phyloP scores from a whole-genome alignment of 2,797 vertebrate genomes.

The Meda fulgida region DNA sequence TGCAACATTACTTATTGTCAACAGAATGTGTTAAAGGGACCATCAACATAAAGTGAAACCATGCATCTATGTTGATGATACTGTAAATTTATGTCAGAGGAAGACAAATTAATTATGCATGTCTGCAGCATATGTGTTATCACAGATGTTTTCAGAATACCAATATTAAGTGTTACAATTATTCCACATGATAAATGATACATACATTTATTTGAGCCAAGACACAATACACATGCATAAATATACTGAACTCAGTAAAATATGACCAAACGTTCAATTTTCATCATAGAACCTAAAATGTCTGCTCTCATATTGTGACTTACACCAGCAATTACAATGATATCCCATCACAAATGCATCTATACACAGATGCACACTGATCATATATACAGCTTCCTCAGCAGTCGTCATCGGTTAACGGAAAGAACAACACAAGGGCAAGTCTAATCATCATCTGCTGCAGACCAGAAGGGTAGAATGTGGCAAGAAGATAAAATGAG shows the following conservation, averaged over 20 bases:
- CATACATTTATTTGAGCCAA: not conserved
- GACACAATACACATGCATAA: not conserved
- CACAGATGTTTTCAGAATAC: not conserved
- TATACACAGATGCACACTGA: not conserved
- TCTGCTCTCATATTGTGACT: slow-evolving; percentile 12
- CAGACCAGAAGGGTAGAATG: slow-evolving; percentile 79
- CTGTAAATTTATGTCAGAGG: not conserved
- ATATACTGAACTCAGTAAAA: slow-evolving; percentile 7
- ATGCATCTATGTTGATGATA: not conserved
- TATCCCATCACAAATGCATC: not conserved
- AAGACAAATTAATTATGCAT: not conserved
- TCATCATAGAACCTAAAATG: not conserved
- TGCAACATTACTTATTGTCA: too few species aligned
- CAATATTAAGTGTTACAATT: not conserved
- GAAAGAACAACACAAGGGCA: slow-evolving; percentile 24
- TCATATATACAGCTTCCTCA: slow-evolving; percentile 59
- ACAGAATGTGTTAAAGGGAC: too few species aligned
- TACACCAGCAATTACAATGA: not conserved
- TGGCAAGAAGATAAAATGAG: slow-evolving; percentile 36
- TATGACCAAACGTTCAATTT: not conserved
- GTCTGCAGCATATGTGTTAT: not conserved
- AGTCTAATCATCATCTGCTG: slow-evolving; percentile 65
- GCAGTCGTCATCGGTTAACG: slow-evolving; percentile 68
- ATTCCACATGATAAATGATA: not conserved
- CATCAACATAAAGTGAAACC: too few species aligned